Conservation (phyloP, 2,113 vertebrate species). For the Argyrosomus japonicus region DNA sequence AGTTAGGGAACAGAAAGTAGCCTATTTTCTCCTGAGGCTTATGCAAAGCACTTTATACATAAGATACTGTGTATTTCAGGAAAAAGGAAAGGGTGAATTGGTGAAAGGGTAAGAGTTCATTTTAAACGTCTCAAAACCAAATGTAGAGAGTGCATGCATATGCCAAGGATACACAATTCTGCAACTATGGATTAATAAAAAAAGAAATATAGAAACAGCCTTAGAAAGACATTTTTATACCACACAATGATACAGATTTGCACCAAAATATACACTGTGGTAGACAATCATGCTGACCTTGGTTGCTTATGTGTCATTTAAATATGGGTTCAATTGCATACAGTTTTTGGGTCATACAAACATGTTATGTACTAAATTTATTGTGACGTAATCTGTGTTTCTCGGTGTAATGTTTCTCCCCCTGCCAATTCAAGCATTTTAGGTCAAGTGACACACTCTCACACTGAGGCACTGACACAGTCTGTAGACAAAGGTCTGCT, state of each 20-base stretch:
- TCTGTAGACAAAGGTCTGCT: slow-evolving; percentile 8
- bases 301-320: background rate
- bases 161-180: background rate
- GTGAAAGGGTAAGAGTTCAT: slow-evolving; percentile 47
- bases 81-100: slow-evolving; percentile 25
- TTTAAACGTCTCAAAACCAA: background rate
- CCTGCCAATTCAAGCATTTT: background rate
- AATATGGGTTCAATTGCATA: background rate
- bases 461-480: slow-evolving; percentile 27
- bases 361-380: background rate
- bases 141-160: background rate
- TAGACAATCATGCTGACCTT: too few relatives aligned
- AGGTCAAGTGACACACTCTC: slow-evolving; percentile 37
- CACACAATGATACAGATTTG: background rate
- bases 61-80: slow-evolving; percentile 7
- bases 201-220: too few relatives aligned
- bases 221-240: background rate
- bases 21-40: slow-evolving; percentile 15
- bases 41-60: background rate
- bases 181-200: background rate
- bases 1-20: slow-evolving; percentile 4
- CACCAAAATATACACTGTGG: too few relatives aligned
- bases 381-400: slow-evolving; percentile 1
- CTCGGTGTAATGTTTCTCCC: background rate
- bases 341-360: background rate